These are phyloP conservation scores for Amblyjoppa fuscipennis DNA, from an alignment of 2,888 invertebrate species.

Conservation along the genomic window DNA sequence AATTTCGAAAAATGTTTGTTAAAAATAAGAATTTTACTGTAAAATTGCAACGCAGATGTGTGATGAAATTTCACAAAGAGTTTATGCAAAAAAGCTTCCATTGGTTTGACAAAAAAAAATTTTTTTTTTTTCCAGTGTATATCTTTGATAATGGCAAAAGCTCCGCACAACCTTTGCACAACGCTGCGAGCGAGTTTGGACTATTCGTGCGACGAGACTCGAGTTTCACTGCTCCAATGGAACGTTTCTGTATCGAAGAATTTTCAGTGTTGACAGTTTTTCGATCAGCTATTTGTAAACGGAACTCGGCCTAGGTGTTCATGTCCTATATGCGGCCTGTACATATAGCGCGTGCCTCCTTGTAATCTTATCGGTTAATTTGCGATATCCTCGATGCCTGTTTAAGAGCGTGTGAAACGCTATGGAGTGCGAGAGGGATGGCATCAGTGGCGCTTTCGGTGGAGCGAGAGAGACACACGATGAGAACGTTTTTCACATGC, in stretches of 20 bases:
- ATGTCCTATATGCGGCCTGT: neutral
- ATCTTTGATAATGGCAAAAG: neutral
- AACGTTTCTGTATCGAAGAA: neutral
- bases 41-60: too few species aligned
- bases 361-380: conserved; percentile 4
- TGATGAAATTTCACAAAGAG: too few species aligned
- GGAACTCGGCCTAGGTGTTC: neutral
- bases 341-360: neutral
- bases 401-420: neutral
- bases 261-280: conserved; percentile 7
- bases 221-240: neutral
- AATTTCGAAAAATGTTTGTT: too few species aligned
- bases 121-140: neutral
- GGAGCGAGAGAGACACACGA: too few species aligned
- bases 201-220: conserved; percentile 1
- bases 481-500: too few species aligned
- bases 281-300: conserved; percentile 8
- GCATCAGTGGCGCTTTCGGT: too few species aligned
- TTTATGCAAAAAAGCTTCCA: too few species aligned
- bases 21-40: too few species aligned
- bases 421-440: too few species aligned
- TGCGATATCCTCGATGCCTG: neutral
- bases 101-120: too few species aligned
- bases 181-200: neutral
- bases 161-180: neutral